A percentile compares a stretch with the other conserved stretches of the same genome.
Conservation (phyloP, 2,888 invertebrate genomes). For the Hypercompe scribonia region DNA sequence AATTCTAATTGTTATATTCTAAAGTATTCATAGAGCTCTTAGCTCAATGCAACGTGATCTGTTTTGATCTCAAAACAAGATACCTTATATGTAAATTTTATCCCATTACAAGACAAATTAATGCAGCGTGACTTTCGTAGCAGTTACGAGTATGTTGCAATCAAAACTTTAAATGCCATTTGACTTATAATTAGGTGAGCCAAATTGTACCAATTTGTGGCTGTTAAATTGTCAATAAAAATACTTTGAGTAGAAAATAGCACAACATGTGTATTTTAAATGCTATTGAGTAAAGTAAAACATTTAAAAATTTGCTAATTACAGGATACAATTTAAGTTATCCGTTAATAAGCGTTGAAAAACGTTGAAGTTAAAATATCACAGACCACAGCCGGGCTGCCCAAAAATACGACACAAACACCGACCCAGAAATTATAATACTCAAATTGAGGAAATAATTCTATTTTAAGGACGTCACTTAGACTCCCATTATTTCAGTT, state of each 20-base stretch:
- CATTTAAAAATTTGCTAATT: conserved; percentile 18
- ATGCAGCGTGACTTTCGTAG: conserved; percentile 1
- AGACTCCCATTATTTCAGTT: conserved; percentile 16
- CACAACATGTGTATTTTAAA: conserved; percentile 4
- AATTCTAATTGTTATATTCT: neutral
- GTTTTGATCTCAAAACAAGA: neutral
- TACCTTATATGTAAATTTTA: neutral
- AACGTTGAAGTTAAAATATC: conserved; percentile 52
- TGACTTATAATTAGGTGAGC: neutral
- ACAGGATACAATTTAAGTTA: conserved; percentile 31
- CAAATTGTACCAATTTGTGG: conserved; percentile 9
- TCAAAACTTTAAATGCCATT: neutral
- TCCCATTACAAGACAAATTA: neutral
- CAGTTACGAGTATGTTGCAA: neutral
- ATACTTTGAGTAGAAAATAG: conserved; percentile 1
- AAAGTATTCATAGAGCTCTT: neutral
- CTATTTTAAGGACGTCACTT: conserved; percentile 8
- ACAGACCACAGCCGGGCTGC: conserved; percentile 61
- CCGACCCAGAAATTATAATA: conserved; percentile 52
- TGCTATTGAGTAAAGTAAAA: neutral
- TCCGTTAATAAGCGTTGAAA: conserved; percentile 31
- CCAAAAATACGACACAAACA: conserved; percentile 56
- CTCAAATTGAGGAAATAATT: conserved; percentile 54
- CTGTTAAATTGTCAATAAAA: conserved; percentile 12
- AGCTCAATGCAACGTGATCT: neutral